Percentiles rank a stretch among this genome's conserved stretches.
Conservation (phyloP, 2,797 vertebrate genomes). For the Lycodopsis pacificus region DNA sequence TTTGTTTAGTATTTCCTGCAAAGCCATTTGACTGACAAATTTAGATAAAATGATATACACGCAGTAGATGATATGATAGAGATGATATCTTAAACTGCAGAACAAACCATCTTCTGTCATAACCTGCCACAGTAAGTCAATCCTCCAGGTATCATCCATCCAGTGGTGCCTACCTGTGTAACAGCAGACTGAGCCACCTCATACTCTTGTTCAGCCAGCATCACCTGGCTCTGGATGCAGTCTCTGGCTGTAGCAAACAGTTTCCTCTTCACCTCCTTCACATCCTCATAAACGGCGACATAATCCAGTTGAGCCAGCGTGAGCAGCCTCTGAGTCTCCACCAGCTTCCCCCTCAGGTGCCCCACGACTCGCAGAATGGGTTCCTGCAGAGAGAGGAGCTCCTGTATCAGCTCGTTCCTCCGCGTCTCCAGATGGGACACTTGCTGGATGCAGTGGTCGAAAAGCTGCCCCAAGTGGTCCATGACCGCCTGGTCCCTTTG, state of each 20-base stretch:
- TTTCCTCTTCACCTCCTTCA: slow-evolving; percentile 87
- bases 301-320: slow-evolving; percentile 87
- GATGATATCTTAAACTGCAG: neutral
- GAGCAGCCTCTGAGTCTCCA: slow-evolving; percentile 80
- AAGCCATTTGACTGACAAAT: neutral
- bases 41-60: neutral
- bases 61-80: neutral
- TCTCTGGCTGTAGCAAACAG: slow-evolving; percentile 89
- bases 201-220: slow-evolving; percentile 84
- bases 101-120: neutral
- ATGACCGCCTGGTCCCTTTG: slow-evolving; percentile 50
- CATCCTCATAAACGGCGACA: slow-evolving; percentile 85
- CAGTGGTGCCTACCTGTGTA: slow-evolving; percentile 64
- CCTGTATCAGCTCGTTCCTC: slow-evolving; percentile 85
- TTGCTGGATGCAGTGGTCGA: slow-evolving; percentile 87
- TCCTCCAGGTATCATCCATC: neutral
- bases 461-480: slow-evolving; percentile 81
- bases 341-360: slow-evolving; percentile 84
- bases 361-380: slow-evolving; percentile 86
- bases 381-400: slow-evolving; percentile 86
- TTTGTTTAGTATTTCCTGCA: neutral
- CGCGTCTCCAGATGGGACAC: slow-evolving; percentile 86
- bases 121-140: neutral
- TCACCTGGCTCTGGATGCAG: slow-evolving; percentile 91
- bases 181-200: slow-evolving; percentile 87